phyloP scores from a whole-genome alignment of 2,797 vertebrate species.

The Spinibarbus caldwelli region DNA sequence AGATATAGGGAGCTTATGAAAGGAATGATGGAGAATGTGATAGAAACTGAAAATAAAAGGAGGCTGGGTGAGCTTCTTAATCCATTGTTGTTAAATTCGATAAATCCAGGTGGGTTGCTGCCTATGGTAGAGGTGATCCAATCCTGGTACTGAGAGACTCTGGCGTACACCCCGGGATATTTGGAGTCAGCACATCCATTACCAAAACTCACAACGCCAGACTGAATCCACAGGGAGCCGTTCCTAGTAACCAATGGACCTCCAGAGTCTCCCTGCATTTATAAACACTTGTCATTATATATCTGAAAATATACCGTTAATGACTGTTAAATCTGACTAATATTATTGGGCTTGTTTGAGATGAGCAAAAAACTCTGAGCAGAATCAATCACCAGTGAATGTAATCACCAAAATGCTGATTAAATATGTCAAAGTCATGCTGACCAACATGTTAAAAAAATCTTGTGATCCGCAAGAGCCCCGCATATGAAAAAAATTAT shows the following conservation, averaged over 20 bases:
- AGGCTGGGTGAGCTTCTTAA: neutral
- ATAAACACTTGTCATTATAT: too few species aligned
- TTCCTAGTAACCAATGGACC: constrained; percentile 58
- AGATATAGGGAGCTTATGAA: constrained; percentile 1
- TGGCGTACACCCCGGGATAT: constrained; percentile 51
- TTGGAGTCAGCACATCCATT: constrained; percentile 29
- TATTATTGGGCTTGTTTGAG: too few species aligned
- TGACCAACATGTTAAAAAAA: too few species aligned
- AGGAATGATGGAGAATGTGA: constrained; percentile 18
- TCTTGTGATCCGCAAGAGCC: too few species aligned
- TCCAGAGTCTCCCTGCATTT: constrained; percentile 57
- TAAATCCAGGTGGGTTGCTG: constrained; percentile 33
- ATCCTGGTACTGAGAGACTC: constrained; percentile 49
- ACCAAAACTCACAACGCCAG: constrained; percentile 59
- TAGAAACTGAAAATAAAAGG: constrained; percentile 16
- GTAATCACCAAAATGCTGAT: too few species aligned
- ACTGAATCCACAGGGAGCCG: neutral
- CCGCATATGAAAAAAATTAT: too few species aligned
- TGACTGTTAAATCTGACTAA: neutral
- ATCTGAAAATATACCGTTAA: neutral
- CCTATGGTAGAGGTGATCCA: constrained; percentile 41
- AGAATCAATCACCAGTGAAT: too few species aligned
- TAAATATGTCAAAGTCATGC: too few species aligned
- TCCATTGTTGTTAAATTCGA: neutral
- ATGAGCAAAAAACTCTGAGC: too few species aligned